Conservation (phyloP, 2,113 vertebrate species). For the Saccopteryx bilineata region DNA sequence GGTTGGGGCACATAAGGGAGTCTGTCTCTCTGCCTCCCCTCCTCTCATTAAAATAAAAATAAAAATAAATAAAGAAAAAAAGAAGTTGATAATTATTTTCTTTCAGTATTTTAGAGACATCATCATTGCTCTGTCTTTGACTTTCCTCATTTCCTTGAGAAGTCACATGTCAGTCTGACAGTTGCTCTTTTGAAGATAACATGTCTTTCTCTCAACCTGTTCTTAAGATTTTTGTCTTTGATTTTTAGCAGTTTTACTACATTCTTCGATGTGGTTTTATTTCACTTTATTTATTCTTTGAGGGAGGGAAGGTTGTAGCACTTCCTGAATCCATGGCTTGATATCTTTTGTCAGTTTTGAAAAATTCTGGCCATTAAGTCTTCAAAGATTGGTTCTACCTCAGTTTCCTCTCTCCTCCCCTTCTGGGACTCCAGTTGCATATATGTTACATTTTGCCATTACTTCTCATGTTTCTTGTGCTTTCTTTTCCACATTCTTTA, state of each 20-base stretch:
- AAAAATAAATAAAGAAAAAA: neutral
- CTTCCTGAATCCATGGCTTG: neutral
- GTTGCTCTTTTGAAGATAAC: neutral
- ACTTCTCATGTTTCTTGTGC: neutral
- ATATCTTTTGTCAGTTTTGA: conserved; percentile 29
- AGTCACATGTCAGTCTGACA: neutral
- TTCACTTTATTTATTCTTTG: neutral
- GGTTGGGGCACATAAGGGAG: too few species aligned
- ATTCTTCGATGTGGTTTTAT: neutral
- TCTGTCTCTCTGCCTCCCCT: too few species aligned
- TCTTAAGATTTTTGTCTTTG: conserved; percentile 35
- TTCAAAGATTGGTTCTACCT: conserved; percentile 34
- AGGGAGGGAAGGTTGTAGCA: neutral
- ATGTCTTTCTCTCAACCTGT: neutral
- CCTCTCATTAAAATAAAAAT: too few species aligned
- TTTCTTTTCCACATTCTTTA: neutral
- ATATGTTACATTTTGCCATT: neutral
- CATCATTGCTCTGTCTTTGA: neutral
- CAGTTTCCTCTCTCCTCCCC: neutral
- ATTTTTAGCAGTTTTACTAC: conserved; percentile 25
- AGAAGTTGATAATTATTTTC: conserved; percentile 9
- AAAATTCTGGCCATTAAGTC: conserved; percentile 43
- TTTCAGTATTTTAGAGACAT: conserved; percentile 32
- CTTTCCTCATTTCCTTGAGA: neutral
- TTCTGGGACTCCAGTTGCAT: neutral